These are phyloP conservation scores for Furnarius figulus DNA, from an alignment of 2,113 vertebrate species.

Conservation along the genomic window DNA sequence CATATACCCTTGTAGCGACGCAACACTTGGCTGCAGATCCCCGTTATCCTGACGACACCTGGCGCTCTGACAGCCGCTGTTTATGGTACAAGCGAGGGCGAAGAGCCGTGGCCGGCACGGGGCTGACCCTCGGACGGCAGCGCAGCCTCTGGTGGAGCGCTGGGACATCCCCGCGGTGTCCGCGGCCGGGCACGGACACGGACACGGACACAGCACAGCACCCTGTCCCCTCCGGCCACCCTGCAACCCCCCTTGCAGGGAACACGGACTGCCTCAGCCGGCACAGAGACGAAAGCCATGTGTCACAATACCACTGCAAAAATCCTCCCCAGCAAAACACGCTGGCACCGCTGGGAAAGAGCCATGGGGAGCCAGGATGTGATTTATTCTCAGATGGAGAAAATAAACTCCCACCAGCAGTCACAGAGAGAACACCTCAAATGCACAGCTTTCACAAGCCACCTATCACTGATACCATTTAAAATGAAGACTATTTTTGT, in stretches of 20 bases:
- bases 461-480: neutral
- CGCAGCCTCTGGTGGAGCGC: neutral
- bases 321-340: neutral
- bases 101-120: fast-evolving
- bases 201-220: neutral
- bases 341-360: neutral
- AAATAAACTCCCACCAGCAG: neutral
- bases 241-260: neutral
- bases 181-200: neutral
- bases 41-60: fast-evolving
- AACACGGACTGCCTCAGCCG: fast-evolving
- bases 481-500: neutral
- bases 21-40: fast-evolving
- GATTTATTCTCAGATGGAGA: neutral
- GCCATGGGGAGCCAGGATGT: neutral
- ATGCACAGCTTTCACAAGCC: neutral
- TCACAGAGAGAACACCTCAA: neutral
- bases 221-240: too few relatives aligned
- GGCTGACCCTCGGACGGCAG: neutral
- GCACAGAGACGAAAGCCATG: neutral
- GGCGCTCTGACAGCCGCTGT: fast-evolving
- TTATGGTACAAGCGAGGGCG: fast-evolving
- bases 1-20: fast-evolving
- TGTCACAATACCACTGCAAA: fast-evolving
- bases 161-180: neutral